Evolutionary conservation across 2,113 vertebrate species (phyloP).

Genomic region (Nettapus auritus): DNA sequence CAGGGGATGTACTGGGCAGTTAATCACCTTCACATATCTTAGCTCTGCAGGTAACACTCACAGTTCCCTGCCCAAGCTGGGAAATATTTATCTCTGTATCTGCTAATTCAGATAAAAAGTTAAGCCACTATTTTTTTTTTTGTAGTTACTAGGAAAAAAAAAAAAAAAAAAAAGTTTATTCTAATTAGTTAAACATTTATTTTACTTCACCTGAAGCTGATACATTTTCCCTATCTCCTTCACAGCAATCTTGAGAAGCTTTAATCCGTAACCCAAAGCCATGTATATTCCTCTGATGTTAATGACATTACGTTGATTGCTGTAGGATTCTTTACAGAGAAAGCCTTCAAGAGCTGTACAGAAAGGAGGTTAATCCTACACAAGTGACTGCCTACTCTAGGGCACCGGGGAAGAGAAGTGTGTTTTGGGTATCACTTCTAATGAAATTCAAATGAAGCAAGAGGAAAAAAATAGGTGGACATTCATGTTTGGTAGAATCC

Average conservation of each 20-base stretch:
- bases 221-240: neutral
- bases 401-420: neutral
- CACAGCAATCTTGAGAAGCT: neutral
- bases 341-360: neutral
- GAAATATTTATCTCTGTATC: neutral
- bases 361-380: neutral
- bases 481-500: neutral
- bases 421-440: neutral
- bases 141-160: neutral
- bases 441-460: neutral
- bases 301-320: neutral
- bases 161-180: neutral
- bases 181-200: neutral
- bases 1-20: neutral
- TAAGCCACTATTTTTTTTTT: neutral
- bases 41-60: neutral
- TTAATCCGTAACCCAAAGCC: neutral
- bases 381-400: neutral
- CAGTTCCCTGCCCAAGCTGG: neutral
- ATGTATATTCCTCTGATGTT: neutral
- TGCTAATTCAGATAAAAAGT: neutral
- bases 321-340: neutral
- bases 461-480: neutral
- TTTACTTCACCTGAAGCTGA: neutral
- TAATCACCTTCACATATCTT: neutral